A percentile compares a stretch with the other conserved stretches of the same genome.
Conservation (phyloP, 2,888 invertebrate species). For the Alviniconcha strummeri region DNA sequence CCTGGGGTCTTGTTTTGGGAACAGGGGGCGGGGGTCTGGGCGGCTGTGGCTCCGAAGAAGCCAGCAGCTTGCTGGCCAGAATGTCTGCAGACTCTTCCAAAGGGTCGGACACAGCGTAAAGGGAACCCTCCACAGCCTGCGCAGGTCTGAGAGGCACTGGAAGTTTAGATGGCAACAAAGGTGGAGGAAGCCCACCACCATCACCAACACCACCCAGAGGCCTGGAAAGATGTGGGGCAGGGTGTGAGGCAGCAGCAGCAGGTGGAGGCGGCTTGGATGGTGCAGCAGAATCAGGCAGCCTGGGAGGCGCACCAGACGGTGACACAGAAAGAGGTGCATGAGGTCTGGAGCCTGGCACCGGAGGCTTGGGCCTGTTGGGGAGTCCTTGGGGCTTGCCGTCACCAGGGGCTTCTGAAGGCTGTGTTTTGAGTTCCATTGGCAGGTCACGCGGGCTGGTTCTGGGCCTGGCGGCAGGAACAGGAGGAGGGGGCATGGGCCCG, state of each 20-base stretch:
- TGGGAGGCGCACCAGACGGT: neutral
- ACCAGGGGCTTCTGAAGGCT: neutral
- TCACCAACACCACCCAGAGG: neutral
- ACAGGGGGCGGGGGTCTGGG: constrained; percentile 9
- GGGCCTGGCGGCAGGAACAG: constrained; percentile 16
- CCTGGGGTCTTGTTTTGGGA: neutral
- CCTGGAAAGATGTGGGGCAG: neutral
- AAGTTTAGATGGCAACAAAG: neutral
- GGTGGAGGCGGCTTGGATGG: constrained; percentile 14
- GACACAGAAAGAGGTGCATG: neutral
- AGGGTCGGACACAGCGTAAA: constrained; percentile 14
- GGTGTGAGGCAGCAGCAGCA: neutral
- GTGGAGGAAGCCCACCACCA: constrained; percentile 1
- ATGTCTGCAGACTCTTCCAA: neutral
- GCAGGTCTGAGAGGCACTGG: neutral
- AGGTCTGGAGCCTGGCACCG: constrained; percentile 15
- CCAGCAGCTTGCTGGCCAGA: neutral
- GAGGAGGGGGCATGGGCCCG: neutral
- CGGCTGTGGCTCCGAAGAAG: neutral
- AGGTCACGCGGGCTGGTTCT: constrained; percentile 6
- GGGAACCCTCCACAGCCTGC: neutral
- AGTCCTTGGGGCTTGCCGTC: neutral
- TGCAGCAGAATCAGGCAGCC: constrained; percentile 7
- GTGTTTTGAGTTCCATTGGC: neutral
- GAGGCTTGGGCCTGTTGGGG: constrained; percentile 13